These are phyloP conservation scores for Stigmatopora argus DNA, from an alignment of 2,113 vertebrate species.

Conservation along the genomic window DNA sequence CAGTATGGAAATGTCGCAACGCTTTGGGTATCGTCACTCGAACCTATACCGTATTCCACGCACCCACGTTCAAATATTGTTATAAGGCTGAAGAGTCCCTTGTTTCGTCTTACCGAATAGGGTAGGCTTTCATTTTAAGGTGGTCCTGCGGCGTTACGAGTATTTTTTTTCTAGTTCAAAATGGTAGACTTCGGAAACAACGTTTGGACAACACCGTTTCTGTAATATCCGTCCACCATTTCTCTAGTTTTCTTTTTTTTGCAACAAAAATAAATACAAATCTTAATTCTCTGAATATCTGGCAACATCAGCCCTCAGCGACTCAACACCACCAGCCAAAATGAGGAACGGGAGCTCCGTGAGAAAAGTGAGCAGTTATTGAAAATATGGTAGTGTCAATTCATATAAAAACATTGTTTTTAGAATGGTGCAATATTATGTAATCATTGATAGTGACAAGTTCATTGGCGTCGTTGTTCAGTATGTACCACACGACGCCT, in stretches of 20 bases:
- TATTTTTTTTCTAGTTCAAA: slow-evolving; percentile 5
- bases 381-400: not conserved
- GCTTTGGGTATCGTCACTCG: not conserved
- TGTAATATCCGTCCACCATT: not conserved
- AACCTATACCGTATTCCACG: not conserved
- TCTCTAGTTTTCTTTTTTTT: not conserved
- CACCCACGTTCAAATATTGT: not conserved
- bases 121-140: not conserved
- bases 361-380: not conserved
- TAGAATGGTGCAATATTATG: not conserved
- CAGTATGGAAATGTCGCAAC: not conserved
- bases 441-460: no score
- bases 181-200: slow-evolving; percentile 9
- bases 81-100: not conserved
- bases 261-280: slow-evolving; percentile 3
- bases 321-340: slow-evolving; percentile 23
- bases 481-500: not conserved
- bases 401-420: slow-evolving; percentile 3
- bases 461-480: not conserved
- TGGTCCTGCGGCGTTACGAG: not conserved
- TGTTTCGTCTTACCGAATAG: not conserved
- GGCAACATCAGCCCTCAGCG: slow-evolving; percentile 12
- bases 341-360: slow-evolving; percentile 28
- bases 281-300: not conserved
- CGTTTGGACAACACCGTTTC: not conserved